Evolutionary conservation across 2,888 invertebrate species (phyloP).

Genomic region (Barypeithes pellucidus): DNA sequence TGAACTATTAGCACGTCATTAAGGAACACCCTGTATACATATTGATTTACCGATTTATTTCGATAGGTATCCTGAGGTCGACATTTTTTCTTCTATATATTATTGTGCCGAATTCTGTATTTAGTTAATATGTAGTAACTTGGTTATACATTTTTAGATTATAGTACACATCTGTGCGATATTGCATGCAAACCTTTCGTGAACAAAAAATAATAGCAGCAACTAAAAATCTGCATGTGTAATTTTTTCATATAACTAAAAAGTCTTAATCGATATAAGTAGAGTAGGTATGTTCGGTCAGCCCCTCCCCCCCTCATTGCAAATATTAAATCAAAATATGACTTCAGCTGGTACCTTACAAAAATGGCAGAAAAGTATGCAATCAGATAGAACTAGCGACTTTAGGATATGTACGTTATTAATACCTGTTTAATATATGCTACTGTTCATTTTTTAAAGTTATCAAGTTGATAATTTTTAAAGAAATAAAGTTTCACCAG

Average conservation of each 20-base stretch:
- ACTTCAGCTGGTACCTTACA: constrained; percentile 21
- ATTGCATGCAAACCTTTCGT: background rate
- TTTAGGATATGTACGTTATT: background rate
- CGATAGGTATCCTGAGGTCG: background rate
- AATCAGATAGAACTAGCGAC: background rate
- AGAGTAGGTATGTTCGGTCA: too few relatives aligned
- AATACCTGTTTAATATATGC: too few relatives aligned
- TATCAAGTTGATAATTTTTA: too few relatives aligned
- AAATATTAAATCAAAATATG: constrained; percentile 13
- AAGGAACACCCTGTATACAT: too few relatives aligned
- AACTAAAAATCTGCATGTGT: too few relatives aligned
- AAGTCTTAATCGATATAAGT: background rate
- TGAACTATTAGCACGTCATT: too few relatives aligned
- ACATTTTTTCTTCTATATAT: background rate
- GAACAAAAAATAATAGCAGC: too few relatives aligned
- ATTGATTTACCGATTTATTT: background rate
- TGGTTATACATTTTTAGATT: background rate
- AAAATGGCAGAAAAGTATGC: constrained; percentile 16
- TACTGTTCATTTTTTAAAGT: too few relatives aligned
- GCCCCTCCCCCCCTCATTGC: background rate
- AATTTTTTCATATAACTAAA: too few relatives aligned
- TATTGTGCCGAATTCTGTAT: constrained; percentile 6
- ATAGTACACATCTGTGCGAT: background rate
- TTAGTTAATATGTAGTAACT: background rate
- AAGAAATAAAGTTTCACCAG: too few relatives aligned